These are phyloP conservation scores for Hypolimnas misippus DNA, from an alignment of 2,888 invertebrate species.

Conservation along the genomic window DNA sequence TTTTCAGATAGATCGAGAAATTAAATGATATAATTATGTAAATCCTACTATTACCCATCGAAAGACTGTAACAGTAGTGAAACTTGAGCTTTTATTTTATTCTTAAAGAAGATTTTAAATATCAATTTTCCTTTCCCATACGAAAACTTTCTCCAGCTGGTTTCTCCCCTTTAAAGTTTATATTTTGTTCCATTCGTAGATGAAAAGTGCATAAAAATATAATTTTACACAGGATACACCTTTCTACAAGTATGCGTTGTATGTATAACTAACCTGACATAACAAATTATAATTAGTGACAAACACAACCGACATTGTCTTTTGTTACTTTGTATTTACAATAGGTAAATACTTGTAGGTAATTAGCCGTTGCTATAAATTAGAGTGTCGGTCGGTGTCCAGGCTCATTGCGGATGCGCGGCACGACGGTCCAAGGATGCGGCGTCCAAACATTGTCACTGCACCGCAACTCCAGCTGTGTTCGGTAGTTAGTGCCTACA, in stretches of 20 bases:
- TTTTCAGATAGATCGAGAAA: no score
- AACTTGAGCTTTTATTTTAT: no score
- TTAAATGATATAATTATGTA: no score
- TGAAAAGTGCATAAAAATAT: background rate
- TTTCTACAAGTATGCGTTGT: background rate
- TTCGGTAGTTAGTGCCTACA: constrained; percentile 71
- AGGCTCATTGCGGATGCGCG: constrained; percentile 67
- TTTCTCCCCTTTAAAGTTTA: constrained; percentile 1
- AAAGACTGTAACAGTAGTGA: no score
- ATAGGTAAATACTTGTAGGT: constrained; percentile 73
- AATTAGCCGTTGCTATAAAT: constrained; percentile 78
- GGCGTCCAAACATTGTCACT: constrained; percentile 74
- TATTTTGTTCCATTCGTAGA: background rate
- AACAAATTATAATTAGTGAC: background rate
- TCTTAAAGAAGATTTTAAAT: no score
- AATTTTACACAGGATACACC: background rate
- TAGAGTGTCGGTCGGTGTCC: constrained; percentile 53
- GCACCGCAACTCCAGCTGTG: constrained; percentile 74
- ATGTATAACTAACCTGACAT: background rate
- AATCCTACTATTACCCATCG: no score
- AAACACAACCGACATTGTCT: background rate
- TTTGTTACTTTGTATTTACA: constrained; percentile 32
- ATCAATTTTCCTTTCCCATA: background rate
- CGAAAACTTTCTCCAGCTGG: constrained; percentile 2
- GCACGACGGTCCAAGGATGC: constrained; percentile 61